Conservation (phyloP, 2,797 vertebrate genomes). For the Danio albolineatus region DNA sequence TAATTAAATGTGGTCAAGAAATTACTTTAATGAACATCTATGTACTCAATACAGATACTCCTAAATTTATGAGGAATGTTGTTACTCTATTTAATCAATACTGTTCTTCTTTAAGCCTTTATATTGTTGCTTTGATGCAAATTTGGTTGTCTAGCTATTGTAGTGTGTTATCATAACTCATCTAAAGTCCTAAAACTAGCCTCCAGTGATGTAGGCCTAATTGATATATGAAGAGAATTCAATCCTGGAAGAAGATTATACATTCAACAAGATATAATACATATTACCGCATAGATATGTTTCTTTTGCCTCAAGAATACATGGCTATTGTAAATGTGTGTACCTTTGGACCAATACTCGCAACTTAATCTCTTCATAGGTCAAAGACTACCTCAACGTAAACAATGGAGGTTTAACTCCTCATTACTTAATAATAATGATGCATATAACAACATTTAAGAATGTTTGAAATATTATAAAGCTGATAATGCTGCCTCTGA, state of each 20-base stretch:
- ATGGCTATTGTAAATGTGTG: too few species aligned
- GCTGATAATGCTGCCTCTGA: constrained; percentile 13
- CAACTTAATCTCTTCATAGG: not conserved
- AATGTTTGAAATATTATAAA: constrained; percentile 26
- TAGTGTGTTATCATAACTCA: too few species aligned
- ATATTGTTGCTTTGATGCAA: not conserved
- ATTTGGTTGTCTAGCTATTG: too few species aligned
- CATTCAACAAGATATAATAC: constrained; percentile 44
- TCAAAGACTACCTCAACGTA: not conserved
- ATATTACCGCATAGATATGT: constrained; percentile 32
- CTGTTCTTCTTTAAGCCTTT: too few species aligned
- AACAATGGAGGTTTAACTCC: not conserved
- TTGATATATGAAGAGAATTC: not conserved
- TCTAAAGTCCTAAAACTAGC: constrained; percentile 30
- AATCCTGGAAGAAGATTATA: constrained; percentile 35
- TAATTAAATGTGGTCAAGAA: too few species aligned
- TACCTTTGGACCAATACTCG: too few species aligned
- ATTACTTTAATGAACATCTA: too few species aligned
- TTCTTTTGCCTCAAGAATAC: constrained; percentile 25
- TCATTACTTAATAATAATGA: constrained; percentile 16
- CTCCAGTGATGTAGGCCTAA: constrained; percentile 13
- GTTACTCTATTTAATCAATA: too few species aligned
- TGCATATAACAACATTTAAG: constrained; percentile 17
- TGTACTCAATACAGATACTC: too few species aligned
- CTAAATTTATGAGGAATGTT: too few species aligned